Base-by-base conservation (phyloP, 2,113 vertebrate species). In the Gracilinanus agilis region DNA sequence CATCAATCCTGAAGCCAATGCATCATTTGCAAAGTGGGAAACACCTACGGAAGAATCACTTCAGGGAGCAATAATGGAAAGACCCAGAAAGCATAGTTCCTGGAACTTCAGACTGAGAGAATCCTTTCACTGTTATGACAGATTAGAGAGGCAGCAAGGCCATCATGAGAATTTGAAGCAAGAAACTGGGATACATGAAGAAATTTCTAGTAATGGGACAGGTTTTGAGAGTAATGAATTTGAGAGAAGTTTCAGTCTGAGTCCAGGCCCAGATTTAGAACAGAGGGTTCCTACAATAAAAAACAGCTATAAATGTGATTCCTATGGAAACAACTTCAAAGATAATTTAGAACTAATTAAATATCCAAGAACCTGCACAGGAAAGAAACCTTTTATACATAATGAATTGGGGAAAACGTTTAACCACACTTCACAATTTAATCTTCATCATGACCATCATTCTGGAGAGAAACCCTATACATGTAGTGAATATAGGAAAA, bases 331-430 rank as follows among this genome's bases (percentile, higher is more conserved):
- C 44, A 92, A 24, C 95, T 90, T 95, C 94, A 88, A 94, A 92
- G 53, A 89, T 91, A 96, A 93, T 75, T 90, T 94, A 67, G 34
- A 49, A 25, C 93, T 95, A 91, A 24, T 96, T 3, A 56, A 44
- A 93, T 55, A 67, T 94, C 90, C 94, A 54, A 92, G 88, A 54
- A 90, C 89, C 9, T 94, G 91, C 88, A 10, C 90, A 94, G n/a
- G 75, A 56, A 92, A 94, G 89, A 75, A 94, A 54, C 93, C 55
- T 95, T 96, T 95, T 94, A 83, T 94, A 89, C 94, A 88, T 93
- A 96, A 95, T 92, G 40, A 53, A 90, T 96, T 56, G 94, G 91
- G 83, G 29, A 94, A 95, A 91, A 92, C 93, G 91, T 88, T 97
- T 83, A 83, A n/a, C 13, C 34, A 83, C 1, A 23, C 40, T 40